phyloP scores from a whole-genome alignment of 2,113 vertebrate species.

The Cinclus mexicanus region DNA sequence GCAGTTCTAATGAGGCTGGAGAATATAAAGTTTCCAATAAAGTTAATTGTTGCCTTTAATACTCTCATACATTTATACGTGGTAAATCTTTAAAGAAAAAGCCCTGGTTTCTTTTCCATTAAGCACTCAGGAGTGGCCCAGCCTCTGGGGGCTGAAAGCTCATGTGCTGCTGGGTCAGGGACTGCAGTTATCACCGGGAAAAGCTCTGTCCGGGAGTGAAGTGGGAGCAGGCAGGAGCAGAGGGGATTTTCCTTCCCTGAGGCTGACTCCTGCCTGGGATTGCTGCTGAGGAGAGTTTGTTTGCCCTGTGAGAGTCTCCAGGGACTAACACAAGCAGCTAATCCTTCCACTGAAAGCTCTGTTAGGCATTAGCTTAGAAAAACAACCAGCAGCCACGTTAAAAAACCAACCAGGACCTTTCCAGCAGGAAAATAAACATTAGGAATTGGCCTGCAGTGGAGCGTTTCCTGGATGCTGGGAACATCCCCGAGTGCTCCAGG shows the following conservation, averaged over 20 bases:
- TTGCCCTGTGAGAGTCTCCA: background rate
- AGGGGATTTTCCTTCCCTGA: background rate
- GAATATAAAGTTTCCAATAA: conserved; percentile 85
- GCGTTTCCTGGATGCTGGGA: fast-evolving
- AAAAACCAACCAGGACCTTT: background rate
- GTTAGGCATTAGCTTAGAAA: background rate
- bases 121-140: background rate
- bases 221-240: background rate
- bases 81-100: conserved; percentile 80
- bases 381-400: background rate
- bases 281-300: background rate
- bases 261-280: background rate
- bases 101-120: conserved; percentile 57
- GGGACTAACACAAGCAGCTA: background rate
- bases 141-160: background rate
- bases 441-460: fast-evolving
- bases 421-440: background rate
- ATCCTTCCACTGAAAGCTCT: background rate
- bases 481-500: fast-evolving
- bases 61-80: conserved; percentile 79
- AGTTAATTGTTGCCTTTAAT: conserved; percentile 86
- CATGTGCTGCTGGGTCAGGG: fast-evolving
- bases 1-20: conserved; percentile 82
- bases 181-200: fast-evolving
- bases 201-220: fast-evolving